Evolutionary conservation across 2,113 vertebrate species (phyloP).

Genomic region (Rissa tridactyla): DNA sequence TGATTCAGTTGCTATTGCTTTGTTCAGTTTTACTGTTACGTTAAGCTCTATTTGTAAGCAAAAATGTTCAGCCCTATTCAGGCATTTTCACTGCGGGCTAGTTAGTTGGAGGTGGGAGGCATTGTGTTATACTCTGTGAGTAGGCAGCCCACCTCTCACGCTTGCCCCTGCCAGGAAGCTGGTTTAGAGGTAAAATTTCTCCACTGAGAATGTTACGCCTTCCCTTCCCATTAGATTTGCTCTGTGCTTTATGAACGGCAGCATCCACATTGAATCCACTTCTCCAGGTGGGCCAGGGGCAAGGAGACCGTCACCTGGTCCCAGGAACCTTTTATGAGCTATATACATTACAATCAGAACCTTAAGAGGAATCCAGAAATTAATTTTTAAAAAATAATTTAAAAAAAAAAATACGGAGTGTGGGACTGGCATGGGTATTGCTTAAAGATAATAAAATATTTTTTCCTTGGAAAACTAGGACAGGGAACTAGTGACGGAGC

Average conservation of each 20-base stretch:
- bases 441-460: background rate
- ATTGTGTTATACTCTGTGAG: background rate
- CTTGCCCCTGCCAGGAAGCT: background rate
- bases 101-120: background rate
- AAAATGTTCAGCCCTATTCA: background rate
- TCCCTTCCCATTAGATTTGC: background rate
- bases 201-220: background rate
- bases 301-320: background rate
- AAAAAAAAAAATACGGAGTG: background rate
- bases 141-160: background rate
- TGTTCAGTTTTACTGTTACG: conserved; percentile 13
- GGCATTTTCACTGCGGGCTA: background rate
- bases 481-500: background rate
- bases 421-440: background rate
- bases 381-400: background rate
- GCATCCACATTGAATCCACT: background rate
- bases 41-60: conserved; percentile 2
- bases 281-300: background rate
- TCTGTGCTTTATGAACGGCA: background rate
- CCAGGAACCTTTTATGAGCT: background rate
- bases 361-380: background rate
- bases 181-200: background rate
- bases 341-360: background rate
- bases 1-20: conserved; percentile 26
- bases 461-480: background rate